phyloP scores from a whole-genome alignment of 2,888 invertebrate species.

The Dermolepida albohirtum region DNA sequence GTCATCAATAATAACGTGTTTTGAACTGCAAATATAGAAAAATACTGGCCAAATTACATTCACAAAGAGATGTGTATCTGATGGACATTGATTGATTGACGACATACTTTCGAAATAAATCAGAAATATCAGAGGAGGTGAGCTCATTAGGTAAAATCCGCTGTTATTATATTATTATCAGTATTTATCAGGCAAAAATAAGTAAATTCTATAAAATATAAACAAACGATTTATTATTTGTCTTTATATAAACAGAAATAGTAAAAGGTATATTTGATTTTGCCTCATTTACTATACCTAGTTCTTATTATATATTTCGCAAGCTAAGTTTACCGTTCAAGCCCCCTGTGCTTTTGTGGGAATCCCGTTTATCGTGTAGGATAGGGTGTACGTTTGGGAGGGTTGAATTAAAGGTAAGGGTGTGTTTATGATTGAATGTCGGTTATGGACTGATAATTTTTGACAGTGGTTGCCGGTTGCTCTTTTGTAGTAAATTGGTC shows the following conservation, averaged over 20 bases:
- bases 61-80: conserved; percentile 17
- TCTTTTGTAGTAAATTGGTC: conserved; percentile 57
- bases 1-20: too few relatives aligned
- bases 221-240: too few relatives aligned
- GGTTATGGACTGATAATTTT: conserved; percentile 59
- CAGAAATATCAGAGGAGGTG: not conserved
- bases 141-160: not conserved
- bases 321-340: conserved; percentile 9
- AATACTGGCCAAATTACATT: conserved; percentile 8
- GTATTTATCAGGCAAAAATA: not conserved
- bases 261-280: too few relatives aligned
- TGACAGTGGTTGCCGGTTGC: conserved; percentile 52
- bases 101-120: not conserved
- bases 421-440: conserved; percentile 56
- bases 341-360: conserved; percentile 30
- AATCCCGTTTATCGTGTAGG: conserved; percentile 22
- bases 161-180: not conserved
- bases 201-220: not conserved
- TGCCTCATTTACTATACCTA: conserved; percentile 4
- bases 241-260: not conserved
- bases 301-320: not conserved
- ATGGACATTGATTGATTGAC: conserved; percentile 16
- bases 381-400: conserved; percentile 14
- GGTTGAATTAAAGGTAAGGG: conserved; percentile 35
- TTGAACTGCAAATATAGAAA: not conserved